phyloP scores from a whole-genome alignment of 1,140 invertebrate genomes.

The Rhagoletis zephyria region DNA sequence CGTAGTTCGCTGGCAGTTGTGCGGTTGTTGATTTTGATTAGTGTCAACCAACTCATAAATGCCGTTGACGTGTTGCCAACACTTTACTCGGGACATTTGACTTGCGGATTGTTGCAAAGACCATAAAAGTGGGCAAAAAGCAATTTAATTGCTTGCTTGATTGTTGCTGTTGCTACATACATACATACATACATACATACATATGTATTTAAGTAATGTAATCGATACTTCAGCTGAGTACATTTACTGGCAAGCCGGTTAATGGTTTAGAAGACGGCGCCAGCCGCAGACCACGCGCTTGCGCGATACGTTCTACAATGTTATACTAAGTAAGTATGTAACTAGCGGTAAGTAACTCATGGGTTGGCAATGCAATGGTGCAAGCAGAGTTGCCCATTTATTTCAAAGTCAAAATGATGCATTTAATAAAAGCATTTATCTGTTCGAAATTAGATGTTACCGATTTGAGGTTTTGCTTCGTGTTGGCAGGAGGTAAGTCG shows the following conservation, averaged over 20 bases:
- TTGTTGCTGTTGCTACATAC: neutral
- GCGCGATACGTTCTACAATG: neutral
- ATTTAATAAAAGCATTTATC: too few species aligned
- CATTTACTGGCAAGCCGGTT: neutral
- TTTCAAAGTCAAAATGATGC: neutral
- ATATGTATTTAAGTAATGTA: neutral
- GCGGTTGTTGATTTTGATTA: slow-evolving; percentile 47
- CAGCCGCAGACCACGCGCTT: neutral
- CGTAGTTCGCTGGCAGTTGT: slow-evolving; percentile 22
- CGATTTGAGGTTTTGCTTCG: too few species aligned
- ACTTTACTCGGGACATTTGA: slow-evolving; percentile 16
- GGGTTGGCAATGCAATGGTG: neutral
- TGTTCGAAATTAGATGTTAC: too few species aligned
- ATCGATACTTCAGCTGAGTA: neutral
- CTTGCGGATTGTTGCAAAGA: neutral
- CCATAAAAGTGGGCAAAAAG: slow-evolving; percentile 27
- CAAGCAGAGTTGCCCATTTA: neutral
- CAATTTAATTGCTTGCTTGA: neutral
- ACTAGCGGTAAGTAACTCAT: neutral
- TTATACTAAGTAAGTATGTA: neutral
- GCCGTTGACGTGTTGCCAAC: slow-evolving; percentile 26
- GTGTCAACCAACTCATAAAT: slow-evolving; percentile 51
- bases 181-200: neutral
- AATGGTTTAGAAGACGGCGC: slow-evolving; percentile 1
- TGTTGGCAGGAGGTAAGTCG: too few species aligned